Percentiles rank a stretch among this genome's conserved stretches.
Conservation (phyloP, 2,113 vertebrate species). For the Podocnemis expansa region DNA sequence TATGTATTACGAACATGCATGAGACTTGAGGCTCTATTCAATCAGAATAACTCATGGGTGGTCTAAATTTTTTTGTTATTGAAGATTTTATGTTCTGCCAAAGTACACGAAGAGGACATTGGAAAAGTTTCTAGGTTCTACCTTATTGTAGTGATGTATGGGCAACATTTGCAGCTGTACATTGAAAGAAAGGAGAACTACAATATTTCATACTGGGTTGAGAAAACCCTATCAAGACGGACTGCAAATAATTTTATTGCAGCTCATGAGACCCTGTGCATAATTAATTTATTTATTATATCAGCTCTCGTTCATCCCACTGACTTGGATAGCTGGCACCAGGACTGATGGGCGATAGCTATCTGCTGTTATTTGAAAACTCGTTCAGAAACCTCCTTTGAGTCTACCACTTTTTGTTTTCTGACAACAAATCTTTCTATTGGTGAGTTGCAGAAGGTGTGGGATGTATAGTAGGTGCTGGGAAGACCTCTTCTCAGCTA, state of each 20-base stretch:
- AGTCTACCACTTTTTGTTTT: background rate
- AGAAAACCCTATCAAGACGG: background rate
- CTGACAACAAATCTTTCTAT: background rate
- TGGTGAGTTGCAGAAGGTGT: background rate
- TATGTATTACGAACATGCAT: background rate
- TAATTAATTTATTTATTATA: background rate
- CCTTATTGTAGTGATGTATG: conserved; percentile 56
- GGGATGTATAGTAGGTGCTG: background rate
- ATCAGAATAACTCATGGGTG: conserved; percentile 4
- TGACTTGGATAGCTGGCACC: background rate
- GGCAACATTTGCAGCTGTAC: background rate
- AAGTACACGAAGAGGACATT: conserved; percentile 53
- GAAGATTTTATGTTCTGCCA: conserved; percentile 49
- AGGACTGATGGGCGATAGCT: background rate
- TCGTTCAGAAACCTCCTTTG: background rate
- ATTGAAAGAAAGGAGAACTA: conserved; percentile 4
- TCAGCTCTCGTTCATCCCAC: background rate
- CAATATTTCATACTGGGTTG: background rate
- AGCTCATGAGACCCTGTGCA: background rate
- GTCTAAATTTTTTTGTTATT: conserved; percentile 43
- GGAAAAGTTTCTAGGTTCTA: conserved; percentile 16
- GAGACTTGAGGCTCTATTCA: background rate
- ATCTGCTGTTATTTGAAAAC: background rate
- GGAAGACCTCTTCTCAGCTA: background rate
- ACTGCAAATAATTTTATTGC: conserved; percentile 26